Evolutionary conservation across 2,888 invertebrate genomes (phyloP), one percentile per base, ranked within the genome.

Genomic region (Tenthredo notha): DNA sequence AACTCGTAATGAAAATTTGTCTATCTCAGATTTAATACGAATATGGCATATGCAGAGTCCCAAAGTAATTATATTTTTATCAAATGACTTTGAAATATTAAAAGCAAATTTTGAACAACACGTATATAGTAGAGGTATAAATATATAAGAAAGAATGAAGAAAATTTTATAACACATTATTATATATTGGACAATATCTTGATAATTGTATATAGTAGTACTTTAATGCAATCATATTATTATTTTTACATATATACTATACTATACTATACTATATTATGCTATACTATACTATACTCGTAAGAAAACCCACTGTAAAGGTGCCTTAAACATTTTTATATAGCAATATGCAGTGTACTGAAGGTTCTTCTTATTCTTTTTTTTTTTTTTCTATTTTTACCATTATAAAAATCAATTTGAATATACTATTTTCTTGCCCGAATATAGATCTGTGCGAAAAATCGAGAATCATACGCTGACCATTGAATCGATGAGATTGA

Each of bases 131-230:
- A 33, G 33, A 33, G 54, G 12, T 43, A 88, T 84, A 87, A 86
- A 86, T 86, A 86, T 86, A 86, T 87, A 84, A 61, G 25, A 61
- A 33, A 67, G 18, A 67, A 29, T 15, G 33, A 33, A 33, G 21
- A 33, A 67, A 67, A 67, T 29, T 67, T 67, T 7, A 67, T 67
- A 67, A 67, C 67, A 67, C 67, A 67, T 67, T 67, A 67, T 67
- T 67, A 67, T 43, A 47, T 74, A 21, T 61, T 80, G 21, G 61
- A 80, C 37, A 37, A 80, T 40, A 40, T 80, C 80, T 80, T 43
- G 33, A 61, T 85, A 86, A 84, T 86, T 93, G 93, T 93, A 93
- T 90, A 93, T 93, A 93, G 91, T 92, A 92, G 92, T 90, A 90
- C 89, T 90, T 90, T 92, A 91, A 91, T 88, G 87, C 90, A 90